phyloP scores from a whole-genome alignment of 1,140 invertebrate genomes.

The Olivierus martensii region DNA sequence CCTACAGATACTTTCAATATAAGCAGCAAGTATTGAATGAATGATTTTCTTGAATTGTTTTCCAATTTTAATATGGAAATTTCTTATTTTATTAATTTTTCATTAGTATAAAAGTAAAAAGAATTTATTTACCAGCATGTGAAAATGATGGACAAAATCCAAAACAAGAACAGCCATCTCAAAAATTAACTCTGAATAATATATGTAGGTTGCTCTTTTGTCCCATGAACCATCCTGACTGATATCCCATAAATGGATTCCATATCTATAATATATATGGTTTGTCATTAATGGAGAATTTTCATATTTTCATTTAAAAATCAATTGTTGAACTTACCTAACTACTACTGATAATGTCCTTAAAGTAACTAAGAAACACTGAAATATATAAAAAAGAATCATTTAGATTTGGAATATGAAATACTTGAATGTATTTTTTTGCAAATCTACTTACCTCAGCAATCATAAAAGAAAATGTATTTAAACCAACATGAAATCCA shows the following conservation, averaged over 20 bases:
- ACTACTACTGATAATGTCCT: not conserved
- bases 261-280: slow-evolving; percentile 36
- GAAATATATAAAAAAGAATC: not conserved
- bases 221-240: slow-evolving; percentile 43
- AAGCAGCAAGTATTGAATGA: not conserved
- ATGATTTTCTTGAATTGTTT: not conserved
- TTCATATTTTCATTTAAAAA: too few relatives aligned
- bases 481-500: slow-evolving; percentile 50
- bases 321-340: too few relatives aligned
- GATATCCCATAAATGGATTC: slow-evolving; percentile 52
- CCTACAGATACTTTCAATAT: not conserved
- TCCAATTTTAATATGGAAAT: not conserved
- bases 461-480: slow-evolving; percentile 72
- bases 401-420: not conserved
- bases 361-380: not conserved
- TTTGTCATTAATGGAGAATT: too few relatives aligned
- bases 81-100: not conserved
- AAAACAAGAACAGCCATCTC: slow-evolving; percentile 55
- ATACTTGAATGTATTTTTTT: too few relatives aligned
- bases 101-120: too few relatives aligned
- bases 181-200: slow-evolving; percentile 66
- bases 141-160: slow-evolving; percentile 47
- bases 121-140: slow-evolving; percentile 35
- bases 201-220: slow-evolving; percentile 43
- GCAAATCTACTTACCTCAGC: slow-evolving; percentile 41